phyloP scores from a whole-genome alignment of 1,140 invertebrate genomes.

The Acyrthosiphon pisum region DNA sequence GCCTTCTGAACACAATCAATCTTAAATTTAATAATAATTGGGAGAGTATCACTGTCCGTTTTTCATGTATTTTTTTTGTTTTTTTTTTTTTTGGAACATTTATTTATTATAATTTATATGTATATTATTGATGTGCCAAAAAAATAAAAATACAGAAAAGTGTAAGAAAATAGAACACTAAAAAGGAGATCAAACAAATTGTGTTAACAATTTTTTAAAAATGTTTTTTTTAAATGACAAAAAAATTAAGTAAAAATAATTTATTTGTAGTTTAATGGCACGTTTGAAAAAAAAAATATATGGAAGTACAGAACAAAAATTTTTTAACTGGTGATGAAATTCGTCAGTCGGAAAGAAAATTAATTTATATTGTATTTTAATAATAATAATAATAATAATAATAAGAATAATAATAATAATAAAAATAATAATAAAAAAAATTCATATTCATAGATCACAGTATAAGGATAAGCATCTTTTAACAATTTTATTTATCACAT shows the following conservation, averaged over 20 bases:
- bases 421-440: slow-evolving; percentile 55
- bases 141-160: slow-evolving; percentile 48
- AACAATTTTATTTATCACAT: slow-evolving; percentile 57
- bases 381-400: slow-evolving; percentile 50
- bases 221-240: slow-evolving; percentile 8
- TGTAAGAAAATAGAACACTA: slow-evolving; percentile 53
- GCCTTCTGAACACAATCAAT: slow-evolving; percentile 57
- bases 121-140: slow-evolving; percentile 49
- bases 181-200: slow-evolving; percentile 51
- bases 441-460: slow-evolving; percentile 55
- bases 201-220: slow-evolving; percentile 40
- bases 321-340: slow-evolving; percentile 52
- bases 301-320: slow-evolving; percentile 53
- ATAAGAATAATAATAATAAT: slow-evolving; percentile 48
- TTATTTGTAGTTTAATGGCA: slow-evolving; percentile 55
- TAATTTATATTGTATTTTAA: slow-evolving; percentile 42
- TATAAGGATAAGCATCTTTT: slow-evolving; percentile 54
- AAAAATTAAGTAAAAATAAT: slow-evolving; percentile 55
- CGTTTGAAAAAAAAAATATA: slow-evolving; percentile 51
- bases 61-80: not conserved
- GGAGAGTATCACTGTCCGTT: slow-evolving; percentile 53
- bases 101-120: slow-evolving; percentile 22
- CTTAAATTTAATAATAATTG: slow-evolving; percentile 54
- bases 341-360: slow-evolving; percentile 48
- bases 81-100: slow-evolving; percentile 34